phyloP scores from a whole-genome alignment of 2,888 invertebrate genomes.

The Drosophila dives region DNA sequence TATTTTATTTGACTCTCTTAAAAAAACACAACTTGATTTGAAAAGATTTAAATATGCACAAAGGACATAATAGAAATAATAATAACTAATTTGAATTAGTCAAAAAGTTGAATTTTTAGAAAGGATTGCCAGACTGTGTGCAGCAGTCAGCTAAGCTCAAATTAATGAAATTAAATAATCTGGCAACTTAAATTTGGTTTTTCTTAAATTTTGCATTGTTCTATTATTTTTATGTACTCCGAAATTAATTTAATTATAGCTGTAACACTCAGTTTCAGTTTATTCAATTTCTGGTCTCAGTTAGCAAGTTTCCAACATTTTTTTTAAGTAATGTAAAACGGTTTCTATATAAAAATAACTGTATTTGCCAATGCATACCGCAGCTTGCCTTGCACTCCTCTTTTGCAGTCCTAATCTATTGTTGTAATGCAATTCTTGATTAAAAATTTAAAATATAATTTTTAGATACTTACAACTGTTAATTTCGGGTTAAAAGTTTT shows the following conservation, averaged over 20 bases:
- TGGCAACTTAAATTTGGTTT: no score
- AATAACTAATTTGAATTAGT: background rate
- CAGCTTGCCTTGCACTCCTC: background rate
- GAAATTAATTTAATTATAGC: no score
- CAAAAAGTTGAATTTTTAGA: background rate
- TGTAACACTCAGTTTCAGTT: no score
- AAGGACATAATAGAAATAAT: background rate
- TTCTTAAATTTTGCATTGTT: no score
- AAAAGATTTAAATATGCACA: background rate
- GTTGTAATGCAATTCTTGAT: background rate
- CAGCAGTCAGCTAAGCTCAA: no score
- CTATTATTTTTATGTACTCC: no score
- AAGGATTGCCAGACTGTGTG: no score
- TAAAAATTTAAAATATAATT: background rate
- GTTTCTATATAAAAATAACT: background rate
- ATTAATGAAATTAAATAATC: no score
- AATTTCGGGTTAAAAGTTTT: background rate
- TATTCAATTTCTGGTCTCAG: no score
- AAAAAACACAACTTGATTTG: background rate
- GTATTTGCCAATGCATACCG: background rate
- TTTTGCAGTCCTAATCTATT: background rate
- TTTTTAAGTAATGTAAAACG: background rate
- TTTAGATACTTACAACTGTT: background rate
- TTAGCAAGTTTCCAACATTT: background rate
- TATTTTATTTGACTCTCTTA: no score